phyloP scores from a whole-genome alignment of 2,888 invertebrate species.

The Stenotaenia linearis region DNA sequence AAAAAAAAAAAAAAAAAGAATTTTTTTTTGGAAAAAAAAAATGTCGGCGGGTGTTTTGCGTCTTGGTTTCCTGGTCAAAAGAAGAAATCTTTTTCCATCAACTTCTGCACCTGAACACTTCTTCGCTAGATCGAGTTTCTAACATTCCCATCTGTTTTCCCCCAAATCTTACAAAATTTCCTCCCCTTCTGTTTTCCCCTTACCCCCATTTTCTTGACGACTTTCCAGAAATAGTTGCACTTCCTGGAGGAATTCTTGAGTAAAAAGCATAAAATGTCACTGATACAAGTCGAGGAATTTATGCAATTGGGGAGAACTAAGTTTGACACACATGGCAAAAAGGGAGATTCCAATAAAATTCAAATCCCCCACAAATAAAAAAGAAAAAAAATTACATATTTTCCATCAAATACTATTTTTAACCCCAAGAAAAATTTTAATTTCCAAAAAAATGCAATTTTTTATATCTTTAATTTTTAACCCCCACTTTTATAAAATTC shows the following conservation, averaged over 20 bases:
- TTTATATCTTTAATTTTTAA: not conserved
- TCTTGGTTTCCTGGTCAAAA: not conserved
- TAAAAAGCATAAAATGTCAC: conserved; percentile 32
- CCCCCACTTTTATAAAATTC: not conserved
- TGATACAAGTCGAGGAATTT: conserved; percentile 5
- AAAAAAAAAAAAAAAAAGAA: no score
- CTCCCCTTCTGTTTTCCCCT: not conserved
- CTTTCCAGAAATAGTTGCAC: conserved; percentile 15
- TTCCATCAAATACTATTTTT: not conserved
- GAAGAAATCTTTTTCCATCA: not conserved
- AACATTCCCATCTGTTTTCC: conserved; percentile 5
- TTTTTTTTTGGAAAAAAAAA: no score
- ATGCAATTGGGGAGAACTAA: conserved; percentile 11
- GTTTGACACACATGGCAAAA: not conserved
- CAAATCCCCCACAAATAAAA: not conserved
- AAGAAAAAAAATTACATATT: not conserved
- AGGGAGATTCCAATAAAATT: not conserved
- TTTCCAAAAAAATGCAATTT: not conserved
- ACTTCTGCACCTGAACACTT: conserved; percentile 6
- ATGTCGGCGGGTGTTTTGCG: not conserved
- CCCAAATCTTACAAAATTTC: not conserved
- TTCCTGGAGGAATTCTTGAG: conserved; percentile 19
- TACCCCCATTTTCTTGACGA: conserved; percentile 7
- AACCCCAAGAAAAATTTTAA: not conserved
- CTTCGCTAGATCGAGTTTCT: not conserved